Evolutionary conservation across 2,888 invertebrate genomes (phyloP).

Genomic region (Saturnia pavonia): DNA sequence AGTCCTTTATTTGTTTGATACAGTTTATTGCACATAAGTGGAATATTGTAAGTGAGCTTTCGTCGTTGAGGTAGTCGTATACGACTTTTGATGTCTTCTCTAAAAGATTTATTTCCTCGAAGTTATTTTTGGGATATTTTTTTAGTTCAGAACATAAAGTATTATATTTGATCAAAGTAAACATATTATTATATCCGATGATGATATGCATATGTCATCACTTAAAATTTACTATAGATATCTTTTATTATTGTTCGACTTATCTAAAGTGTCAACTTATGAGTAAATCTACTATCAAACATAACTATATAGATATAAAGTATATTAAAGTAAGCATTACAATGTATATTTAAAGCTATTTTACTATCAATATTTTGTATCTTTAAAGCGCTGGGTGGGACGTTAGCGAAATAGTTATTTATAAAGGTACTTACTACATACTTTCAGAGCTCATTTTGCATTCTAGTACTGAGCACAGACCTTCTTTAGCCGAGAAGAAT

Average conservation of each 20-base stretch:
- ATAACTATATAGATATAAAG: too few relatives aligned
- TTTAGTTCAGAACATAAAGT: not conserved
- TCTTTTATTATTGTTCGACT: not conserved
- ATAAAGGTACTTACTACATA: too few relatives aligned
- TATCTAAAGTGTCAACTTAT: not conserved
- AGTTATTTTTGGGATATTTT: constrained; percentile 4
- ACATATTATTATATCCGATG: not conserved
- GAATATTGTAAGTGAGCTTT: constrained; percentile 56
- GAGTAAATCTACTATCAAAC: too few relatives aligned
- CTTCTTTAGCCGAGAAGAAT: not conserved
- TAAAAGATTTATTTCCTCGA: not conserved
- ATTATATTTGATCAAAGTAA: not conserved
- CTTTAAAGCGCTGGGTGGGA: too few relatives aligned
- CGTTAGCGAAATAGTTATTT: too few relatives aligned
- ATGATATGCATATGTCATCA: not conserved
- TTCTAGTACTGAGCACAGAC: too few relatives aligned
- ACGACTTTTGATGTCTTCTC: constrained; percentile 34
- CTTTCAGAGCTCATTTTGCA: too few relatives aligned
- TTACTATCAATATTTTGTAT: too few relatives aligned
- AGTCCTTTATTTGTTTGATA: constrained; percentile 69
- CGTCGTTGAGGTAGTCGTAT: constrained; percentile 41
- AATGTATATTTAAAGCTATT: too few relatives aligned
- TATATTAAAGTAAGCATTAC: too few relatives aligned
- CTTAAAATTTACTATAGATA: not conserved
- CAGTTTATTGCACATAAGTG: constrained; percentile 63